Percentiles rank a stretch among this genome's conserved stretches.
These are phyloP conservation scores for Caenorhabditis panamensis DNA, from an alignment of 2,888 invertebrate species.

Conservation along the genomic window DNA sequence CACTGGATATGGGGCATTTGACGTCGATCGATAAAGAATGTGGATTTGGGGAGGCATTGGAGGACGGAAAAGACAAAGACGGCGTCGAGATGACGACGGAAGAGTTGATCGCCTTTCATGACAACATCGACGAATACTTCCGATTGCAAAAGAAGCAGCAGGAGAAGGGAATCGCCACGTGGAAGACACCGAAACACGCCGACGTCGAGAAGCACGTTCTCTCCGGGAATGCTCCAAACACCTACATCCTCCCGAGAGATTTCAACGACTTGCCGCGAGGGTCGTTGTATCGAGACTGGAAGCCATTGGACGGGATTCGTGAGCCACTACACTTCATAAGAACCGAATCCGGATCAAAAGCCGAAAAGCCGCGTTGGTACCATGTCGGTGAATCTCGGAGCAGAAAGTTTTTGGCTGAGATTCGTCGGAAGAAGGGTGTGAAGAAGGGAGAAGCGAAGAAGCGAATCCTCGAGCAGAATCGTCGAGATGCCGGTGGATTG, in stretches of 20 bases:
- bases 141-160: neutral
- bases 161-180: neutral
- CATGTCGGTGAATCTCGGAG: no score
- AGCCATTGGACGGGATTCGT: no score
- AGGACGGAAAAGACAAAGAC: neutral
- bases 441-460: no score
- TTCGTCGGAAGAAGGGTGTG: no score
- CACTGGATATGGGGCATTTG: neutral
- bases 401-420: no score
- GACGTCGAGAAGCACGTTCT: neutral
- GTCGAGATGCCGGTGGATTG: no score
- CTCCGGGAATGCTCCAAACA: neutral
- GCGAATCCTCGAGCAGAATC: no score
- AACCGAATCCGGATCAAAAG: no score
- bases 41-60: neutral
- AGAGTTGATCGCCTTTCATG: neutral
- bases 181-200: neutral
- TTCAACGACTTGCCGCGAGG: neutral
- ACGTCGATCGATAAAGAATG: neutral
- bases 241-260: neutral
- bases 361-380: no score
- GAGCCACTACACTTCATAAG: no score
- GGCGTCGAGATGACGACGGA: neutral
- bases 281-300: neutral
- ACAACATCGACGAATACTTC: neutral